Conservation (phyloP, 1,140 invertebrate genomes). For the Phymastichus coffea region DNA sequence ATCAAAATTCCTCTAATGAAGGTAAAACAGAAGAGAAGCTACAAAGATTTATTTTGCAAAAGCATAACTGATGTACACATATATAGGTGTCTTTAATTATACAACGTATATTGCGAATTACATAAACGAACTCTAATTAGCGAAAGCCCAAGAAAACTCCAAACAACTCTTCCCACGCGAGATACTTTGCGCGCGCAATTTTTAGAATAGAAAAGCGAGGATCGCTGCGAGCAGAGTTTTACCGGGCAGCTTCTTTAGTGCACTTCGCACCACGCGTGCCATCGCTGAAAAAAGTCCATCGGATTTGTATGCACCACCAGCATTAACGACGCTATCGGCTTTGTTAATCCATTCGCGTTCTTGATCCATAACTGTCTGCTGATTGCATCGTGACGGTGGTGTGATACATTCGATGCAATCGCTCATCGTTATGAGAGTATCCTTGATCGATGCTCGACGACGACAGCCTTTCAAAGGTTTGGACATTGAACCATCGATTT, state of each 20-base stretch:
- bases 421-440: neutral
- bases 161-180: neutral
- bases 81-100: too few relatives aligned
- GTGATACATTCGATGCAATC: neutral
- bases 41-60: too few relatives aligned
- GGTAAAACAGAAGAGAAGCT: too few relatives aligned
- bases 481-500: too few relatives aligned
- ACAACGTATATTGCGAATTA: too few relatives aligned
- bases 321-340: neutral
- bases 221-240: neutral
- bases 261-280: conserved; percentile 40
- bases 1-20: too few relatives aligned
- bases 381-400: neutral
- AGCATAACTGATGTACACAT: too few relatives aligned
- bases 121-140: too few relatives aligned
- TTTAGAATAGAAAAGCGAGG: neutral
- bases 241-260: conserved; percentile 44
- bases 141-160: too few relatives aligned
- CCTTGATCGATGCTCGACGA: neutral
- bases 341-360: neutral
- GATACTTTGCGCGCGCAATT: neutral
- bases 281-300: conserved; percentile 40
- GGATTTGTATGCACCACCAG: neutral
- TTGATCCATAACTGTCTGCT: neutral
- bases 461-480: conserved; percentile 1